Evolutionary conservation across 2,797 vertebrate genomes (phyloP).

Genomic region (Tragelaphus oryx): DNA sequence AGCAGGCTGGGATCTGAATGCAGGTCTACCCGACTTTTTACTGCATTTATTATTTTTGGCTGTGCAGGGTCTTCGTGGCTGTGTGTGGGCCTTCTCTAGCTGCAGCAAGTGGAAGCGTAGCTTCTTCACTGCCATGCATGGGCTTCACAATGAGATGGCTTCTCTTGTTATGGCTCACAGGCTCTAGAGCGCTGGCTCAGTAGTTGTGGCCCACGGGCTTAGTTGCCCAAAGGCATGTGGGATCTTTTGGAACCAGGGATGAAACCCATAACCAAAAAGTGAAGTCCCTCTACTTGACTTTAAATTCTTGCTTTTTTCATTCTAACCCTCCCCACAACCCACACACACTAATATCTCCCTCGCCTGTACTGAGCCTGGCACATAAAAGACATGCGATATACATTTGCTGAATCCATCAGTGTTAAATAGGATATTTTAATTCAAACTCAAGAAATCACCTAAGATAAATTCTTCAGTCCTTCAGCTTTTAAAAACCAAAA

Average conservation of each 20-base stretch:
- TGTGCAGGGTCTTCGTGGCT: not conserved
- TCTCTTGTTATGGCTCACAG: not conserved
- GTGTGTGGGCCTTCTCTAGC: not conserved
- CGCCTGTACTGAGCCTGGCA: not conserved
- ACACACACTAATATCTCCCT: not conserved
- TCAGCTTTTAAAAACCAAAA: slow-evolving; percentile 9
- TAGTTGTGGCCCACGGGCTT: not conserved
- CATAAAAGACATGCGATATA: not conserved
- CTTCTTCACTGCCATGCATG: not conserved
- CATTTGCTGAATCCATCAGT: not conserved
- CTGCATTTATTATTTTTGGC: not conserved
- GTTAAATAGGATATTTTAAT: slow-evolving; percentile 11
- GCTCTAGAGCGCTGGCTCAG: not conserved
- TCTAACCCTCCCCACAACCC: not conserved
- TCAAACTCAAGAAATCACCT: slow-evolving; percentile 20
- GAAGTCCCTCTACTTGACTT: not conserved
- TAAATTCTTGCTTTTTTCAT: slow-evolving; percentile 42
- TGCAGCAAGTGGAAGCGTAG: not conserved
- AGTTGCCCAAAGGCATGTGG: not conserved
- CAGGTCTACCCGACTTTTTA: not conserved
- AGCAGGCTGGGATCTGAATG: not conserved
- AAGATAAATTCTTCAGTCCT: slow-evolving; percentile 32
- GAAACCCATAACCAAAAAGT: not conserved
- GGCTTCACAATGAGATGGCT: not conserved
- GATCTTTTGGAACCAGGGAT: not conserved